A percentile compares a stretch with the other conserved stretches of the same genome.
Conservation (phyloP, 2,113 vertebrate genomes). For the Sylvicapra grimmia region DNA sequence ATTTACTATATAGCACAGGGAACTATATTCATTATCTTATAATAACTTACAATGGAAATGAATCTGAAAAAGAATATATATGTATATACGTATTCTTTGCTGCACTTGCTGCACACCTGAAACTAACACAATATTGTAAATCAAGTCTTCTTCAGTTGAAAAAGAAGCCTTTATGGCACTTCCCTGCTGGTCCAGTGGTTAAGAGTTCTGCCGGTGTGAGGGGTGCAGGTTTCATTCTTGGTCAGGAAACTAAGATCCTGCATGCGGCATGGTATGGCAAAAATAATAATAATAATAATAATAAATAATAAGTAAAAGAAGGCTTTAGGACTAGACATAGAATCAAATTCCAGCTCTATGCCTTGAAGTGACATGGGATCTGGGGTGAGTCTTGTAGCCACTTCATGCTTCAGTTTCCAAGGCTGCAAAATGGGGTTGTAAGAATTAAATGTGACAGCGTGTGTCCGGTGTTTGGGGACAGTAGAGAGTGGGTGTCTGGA, state of each 20-base stretch:
- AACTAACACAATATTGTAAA: background rate
- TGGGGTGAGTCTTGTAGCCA: background rate
- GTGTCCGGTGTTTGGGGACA: background rate
- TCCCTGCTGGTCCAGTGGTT: background rate
- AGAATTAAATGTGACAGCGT: background rate
- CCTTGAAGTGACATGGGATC: background rate
- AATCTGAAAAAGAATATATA: background rate
- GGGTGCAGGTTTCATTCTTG: background rate
- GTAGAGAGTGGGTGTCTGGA: background rate
- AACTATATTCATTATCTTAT: background rate
- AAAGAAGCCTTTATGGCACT: background rate
- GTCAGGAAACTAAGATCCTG: background rate
- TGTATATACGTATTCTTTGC: background rate
- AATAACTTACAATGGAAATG: background rate
- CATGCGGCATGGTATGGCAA: background rate
- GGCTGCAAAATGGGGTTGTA: background rate
- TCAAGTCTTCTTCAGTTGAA: background rate
- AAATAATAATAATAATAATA: background rate
- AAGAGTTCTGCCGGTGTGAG: background rate
- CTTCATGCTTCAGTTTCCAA: background rate
- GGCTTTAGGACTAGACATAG: background rate
- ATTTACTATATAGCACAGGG: background rate
- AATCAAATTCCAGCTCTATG: background rate
- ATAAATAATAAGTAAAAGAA: background rate
- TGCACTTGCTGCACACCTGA: background rate